These are phyloP conservation scores for Frankliniella fusca DNA, from an alignment of 2,888 invertebrate genomes.

Conservation along the genomic window DNA sequence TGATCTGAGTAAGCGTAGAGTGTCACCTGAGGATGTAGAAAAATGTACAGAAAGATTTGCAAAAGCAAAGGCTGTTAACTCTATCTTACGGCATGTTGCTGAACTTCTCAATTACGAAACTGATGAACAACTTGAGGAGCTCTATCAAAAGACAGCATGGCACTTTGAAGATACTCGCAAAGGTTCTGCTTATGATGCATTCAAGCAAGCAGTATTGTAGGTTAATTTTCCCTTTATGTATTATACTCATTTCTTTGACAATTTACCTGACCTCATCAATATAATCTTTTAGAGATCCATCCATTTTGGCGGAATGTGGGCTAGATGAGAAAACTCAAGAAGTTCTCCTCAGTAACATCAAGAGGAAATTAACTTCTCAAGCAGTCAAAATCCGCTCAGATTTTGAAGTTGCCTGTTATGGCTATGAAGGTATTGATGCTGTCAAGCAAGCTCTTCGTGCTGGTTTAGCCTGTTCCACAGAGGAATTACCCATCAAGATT, in stretches of 20 bases:
- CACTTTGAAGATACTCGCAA: constrained; percentile 94
- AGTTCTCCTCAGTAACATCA: constrained; percentile 88
- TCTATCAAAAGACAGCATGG: constrained; percentile 97
- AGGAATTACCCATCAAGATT: constrained; percentile 94
- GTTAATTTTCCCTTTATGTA: constrained; percentile 45
- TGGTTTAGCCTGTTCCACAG: constrained; percentile 85
- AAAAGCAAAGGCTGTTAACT: constrained; percentile 97
- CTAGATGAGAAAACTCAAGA: constrained; percentile 88
- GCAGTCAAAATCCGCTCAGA: constrained; percentile 93
- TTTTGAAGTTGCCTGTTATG: constrained; percentile 90
- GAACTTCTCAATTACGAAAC: constrained; percentile 86
- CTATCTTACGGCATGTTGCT: constrained; percentile 94
- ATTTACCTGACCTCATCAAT: neutral
- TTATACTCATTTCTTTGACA: constrained; percentile 30
- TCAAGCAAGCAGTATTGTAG: constrained; percentile 95
- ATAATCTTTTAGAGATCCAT: constrained; percentile 71
- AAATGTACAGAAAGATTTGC: constrained; percentile 98
- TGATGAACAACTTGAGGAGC: constrained; percentile 88
- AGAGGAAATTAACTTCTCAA: constrained; percentile 92
- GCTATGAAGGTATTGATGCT: constrained; percentile 98
- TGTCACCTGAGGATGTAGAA: constrained; percentile 95
- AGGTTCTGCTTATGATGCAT: constrained; percentile 94
- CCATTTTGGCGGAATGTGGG: constrained; percentile 91
- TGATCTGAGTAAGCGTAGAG: constrained; percentile 97
- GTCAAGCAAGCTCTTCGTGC: constrained; percentile 88